These are phyloP conservation scores for Chunga burmeisteri DNA, from an alignment of 2,113 vertebrate species.

Conservation along the genomic window DNA sequence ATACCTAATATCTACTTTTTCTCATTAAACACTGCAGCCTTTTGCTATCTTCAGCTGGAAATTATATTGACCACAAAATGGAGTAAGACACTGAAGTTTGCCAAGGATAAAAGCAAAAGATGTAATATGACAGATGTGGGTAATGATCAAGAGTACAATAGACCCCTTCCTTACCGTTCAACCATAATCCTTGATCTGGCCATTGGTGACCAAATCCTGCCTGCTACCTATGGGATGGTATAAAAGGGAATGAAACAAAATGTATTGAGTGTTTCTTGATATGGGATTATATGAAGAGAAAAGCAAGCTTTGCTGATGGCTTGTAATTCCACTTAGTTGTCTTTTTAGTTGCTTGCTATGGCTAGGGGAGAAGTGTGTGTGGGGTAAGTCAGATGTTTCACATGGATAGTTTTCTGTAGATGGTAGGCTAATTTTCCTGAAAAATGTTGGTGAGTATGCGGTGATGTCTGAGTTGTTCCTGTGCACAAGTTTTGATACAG, in stretches of 20 bases:
- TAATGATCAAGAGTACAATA: no score
- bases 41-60: not conserved
- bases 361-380: not conserved
- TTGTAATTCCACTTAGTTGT: not conserved
- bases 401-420: not conserved
- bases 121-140: not conserved
- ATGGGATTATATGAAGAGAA: not conserved
- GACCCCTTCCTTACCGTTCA: not conserved
- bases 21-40: not conserved
- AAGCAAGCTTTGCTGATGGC: not conserved
- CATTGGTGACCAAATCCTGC: not conserved
- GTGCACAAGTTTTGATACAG: not conserved
- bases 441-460: not conserved
- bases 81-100: not conserved
- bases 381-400: not conserved
- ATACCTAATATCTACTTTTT: not conserved
- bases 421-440: not conserved
- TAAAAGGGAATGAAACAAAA: not conserved
- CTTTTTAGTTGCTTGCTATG: not conserved
- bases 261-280: not conserved
- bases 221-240: not conserved
- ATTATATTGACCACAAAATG: not conserved
- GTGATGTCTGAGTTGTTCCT: not conserved
- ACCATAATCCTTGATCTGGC: not conserved
- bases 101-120: not conserved